Evolutionary conservation across 2,888 invertebrate species (phyloP).

Genomic region (Rhimphoctona megacephalus): DNA sequence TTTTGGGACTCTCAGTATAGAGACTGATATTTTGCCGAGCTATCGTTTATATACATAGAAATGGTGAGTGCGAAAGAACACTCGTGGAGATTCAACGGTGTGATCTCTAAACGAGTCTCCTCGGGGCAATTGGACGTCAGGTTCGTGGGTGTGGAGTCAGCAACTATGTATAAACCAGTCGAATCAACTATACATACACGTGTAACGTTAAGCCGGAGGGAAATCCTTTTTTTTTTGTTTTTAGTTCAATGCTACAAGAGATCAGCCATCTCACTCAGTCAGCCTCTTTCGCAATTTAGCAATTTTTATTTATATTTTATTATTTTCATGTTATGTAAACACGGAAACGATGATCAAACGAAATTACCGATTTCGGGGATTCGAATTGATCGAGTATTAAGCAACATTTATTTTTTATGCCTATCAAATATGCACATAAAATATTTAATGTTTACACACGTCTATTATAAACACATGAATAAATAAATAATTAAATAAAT

Average conservation of each 20-base stretch:
- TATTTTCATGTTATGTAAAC: neutral
- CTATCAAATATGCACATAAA: too few relatives aligned
- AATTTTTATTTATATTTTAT: neutral
- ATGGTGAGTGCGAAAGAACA: conserved; percentile 20
- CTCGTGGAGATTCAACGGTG: conserved; percentile 59
- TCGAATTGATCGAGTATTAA: neutral
- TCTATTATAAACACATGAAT: neutral
- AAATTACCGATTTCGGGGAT: neutral
- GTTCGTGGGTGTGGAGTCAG: conserved; percentile 61
- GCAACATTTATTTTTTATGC: neutral
- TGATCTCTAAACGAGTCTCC: conserved; percentile 61
- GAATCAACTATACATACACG: conserved; percentile 32
- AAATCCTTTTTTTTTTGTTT: conserved; percentile 11
- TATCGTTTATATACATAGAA: conserved; percentile 3
- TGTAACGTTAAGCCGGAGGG: neutral
- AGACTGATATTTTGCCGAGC: neutral
- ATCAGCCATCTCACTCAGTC: neutral
- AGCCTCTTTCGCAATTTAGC: neutral
- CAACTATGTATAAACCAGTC: conserved; percentile 42
- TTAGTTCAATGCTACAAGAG: conserved; percentile 14
- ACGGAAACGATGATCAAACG: neutral
- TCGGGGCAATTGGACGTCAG: conserved; percentile 51
- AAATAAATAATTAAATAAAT: neutral
- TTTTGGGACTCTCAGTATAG: neutral
- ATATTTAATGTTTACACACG: neutral